Evolutionary conservation across 30 jellyfish, hydroid and myxozoan genomes (phyloP).

Genomic region (Euphysa ruthae): DNA sequence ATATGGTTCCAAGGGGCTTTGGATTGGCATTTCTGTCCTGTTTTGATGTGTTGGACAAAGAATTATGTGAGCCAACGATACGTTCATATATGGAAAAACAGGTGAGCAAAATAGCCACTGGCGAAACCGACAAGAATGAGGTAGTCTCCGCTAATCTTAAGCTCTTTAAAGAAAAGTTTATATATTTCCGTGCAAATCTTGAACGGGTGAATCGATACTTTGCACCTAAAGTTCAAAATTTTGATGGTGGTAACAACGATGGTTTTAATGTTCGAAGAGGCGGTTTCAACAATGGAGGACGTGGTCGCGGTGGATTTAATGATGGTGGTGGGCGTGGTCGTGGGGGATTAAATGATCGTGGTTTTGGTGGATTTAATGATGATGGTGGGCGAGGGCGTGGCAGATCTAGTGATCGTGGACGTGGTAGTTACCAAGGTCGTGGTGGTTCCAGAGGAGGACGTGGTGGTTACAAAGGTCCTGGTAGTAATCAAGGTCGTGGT

Average conservation of each 20-base stretch:
- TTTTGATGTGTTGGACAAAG: constrained; percentile 21
- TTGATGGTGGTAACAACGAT: constrained; percentile 2
- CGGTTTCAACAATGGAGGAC: background rate
- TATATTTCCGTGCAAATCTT: constrained; percentile 9
- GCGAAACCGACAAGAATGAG: constrained; percentile 27
- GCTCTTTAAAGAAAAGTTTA: constrained; percentile 8
- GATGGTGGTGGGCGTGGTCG: no score
- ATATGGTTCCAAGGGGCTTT: constrained; percentile 31
- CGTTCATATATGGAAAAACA: constrained; percentile 32
- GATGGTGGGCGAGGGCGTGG: constrained; percentile 11
- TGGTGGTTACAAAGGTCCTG: background rate
- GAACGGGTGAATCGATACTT: constrained; percentile 26
- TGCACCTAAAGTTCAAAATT: constrained; percentile 20
- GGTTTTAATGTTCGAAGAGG: background rate
- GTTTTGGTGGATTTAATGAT: no score
- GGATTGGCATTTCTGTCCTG: constrained; percentile 26
- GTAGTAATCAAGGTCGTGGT: background rate
- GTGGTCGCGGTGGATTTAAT: no score
- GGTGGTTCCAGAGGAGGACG: constrained; percentile 1
- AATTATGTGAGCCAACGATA: constrained; percentile 19
- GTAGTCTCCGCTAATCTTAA: constrained; percentile 17
- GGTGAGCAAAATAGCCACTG: constrained; percentile 20
- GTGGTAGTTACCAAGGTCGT: no score
- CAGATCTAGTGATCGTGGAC: constrained; percentile 1
- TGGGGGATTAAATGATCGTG: no score